These are phyloP conservation scores for Gobius niger DNA, from an alignment of 2,113 vertebrate genomes.

Conservation along the genomic window DNA sequence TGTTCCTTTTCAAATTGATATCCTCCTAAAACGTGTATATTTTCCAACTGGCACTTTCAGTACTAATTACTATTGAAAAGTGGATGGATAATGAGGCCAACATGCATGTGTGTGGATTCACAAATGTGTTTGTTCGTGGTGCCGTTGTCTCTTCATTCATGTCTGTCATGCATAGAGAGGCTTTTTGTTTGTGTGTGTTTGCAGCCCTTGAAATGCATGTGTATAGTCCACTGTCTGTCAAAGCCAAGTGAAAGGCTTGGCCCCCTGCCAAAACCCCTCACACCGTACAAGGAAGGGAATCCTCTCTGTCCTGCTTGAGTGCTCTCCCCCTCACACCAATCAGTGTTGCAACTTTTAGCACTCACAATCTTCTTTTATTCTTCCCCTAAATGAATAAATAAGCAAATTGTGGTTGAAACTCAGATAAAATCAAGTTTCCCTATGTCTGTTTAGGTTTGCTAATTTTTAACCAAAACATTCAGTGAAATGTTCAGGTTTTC, in stretches of 20 bases:
- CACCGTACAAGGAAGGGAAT: constrained; percentile 54
- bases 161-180: constrained; percentile 8
- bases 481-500: neutral
- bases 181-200: constrained; percentile 17
- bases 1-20: neutral
- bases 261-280: constrained; percentile 29
- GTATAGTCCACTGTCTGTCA: constrained; percentile 35
- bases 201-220: constrained; percentile 25
- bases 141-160: neutral
- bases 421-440: neutral
- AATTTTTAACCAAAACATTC: neutral
- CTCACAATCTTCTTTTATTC: neutral
- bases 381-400: neutral
- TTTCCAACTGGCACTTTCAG: neutral
- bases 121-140: constrained; percentile 5
- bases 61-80: neutral
- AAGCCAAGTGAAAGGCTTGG: constrained; percentile 41
- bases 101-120: constrained; percentile 13
- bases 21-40: neutral
- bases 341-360: constrained; percentile 1
- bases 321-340: neutral
- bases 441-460: neutral
- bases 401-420: neutral
- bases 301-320: constrained; percentile 40
- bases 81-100: constrained; percentile 1